These are phyloP conservation scores for Rhabdomys pumilio DNA, from an alignment of 2,797 vertebrate genomes.

Conservation along the genomic window DNA sequence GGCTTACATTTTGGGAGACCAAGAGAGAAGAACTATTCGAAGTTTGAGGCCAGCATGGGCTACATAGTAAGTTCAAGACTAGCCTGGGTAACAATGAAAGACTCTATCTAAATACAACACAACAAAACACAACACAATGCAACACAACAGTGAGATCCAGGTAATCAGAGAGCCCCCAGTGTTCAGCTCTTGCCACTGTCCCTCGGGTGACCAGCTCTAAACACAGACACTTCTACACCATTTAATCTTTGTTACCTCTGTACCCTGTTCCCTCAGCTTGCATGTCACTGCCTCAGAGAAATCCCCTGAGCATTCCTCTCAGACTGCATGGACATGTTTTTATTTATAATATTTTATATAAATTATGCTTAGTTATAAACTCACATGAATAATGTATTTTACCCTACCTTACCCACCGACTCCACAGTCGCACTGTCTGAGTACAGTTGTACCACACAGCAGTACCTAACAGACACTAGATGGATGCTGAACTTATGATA, in stretches of 20 bases:
- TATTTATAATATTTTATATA: constrained; percentile 16
- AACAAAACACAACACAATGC: neutral
- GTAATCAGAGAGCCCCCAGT: neutral
- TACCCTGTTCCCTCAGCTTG: neutral
- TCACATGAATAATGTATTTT: constrained; percentile 55
- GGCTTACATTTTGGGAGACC: too few species aligned
- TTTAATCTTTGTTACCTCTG: neutral
- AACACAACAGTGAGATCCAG: neutral
- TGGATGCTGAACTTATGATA: constrained; percentile 16
- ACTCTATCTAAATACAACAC: neutral
- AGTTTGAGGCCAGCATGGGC: neutral
- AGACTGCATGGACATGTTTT: neutral
- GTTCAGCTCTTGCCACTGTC: neutral
- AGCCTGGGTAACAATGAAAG: neutral
- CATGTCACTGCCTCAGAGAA: neutral
- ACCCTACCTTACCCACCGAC: neutral
- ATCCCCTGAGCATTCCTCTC: neutral
- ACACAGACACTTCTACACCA: neutral
- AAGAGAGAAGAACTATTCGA: neutral
- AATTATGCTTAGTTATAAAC: constrained; percentile 56
- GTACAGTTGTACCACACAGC: neutral
- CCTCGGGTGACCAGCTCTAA: neutral
- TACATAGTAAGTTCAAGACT: neutral
- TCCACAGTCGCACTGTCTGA: neutral
- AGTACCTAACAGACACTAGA: neutral